Base-by-base conservation (phyloP, 2,113 vertebrate species). In the Otus sunia region DNA sequence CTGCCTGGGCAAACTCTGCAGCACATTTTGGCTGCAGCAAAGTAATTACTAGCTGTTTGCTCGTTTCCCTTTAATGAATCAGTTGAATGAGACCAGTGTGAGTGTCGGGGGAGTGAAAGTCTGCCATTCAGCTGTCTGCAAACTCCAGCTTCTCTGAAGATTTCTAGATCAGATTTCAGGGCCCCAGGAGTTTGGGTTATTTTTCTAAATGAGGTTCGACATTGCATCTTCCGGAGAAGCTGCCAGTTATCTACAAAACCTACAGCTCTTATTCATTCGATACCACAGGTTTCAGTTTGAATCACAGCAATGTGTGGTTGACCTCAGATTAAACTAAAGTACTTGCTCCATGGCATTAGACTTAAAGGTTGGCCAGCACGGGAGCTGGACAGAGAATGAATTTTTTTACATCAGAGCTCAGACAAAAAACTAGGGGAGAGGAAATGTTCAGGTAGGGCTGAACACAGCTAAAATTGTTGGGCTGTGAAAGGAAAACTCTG, bases 201-300 rank as follows among this genome's bases (percentile, higher is more conserved):
- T 96, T 91, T 88, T 94, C 93, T 83, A 96, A 90, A 88, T 66
- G 62, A 95, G 62, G 64, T 83, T 93, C 23, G 0, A 75, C n/a
- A 43, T 9, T 63, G 73, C 68, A 68, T 18, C 84, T 95, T 96
- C 82, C 3, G 36, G 62, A 96, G 93, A 94, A 96, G 92, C 58
- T 96, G 90, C 88, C 94, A 95, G 80, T 94, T 94, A 96, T 96
- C 91, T 95, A 96, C 81, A 91, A 95, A 86, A 79, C 67, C 84
- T 95, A 83, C 84, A 73, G 79, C 64, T 96, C 86, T 89, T 93
- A 94, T 87, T 96, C 89, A 92, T 92, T 95, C 17, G 62, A 97
- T 95, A 95, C 94, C 92, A 96, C 94, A 97, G 82, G 94, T 96
- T 96, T 97, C 97, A 91, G 19, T 94, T 32, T 96, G 92, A 97